phyloP scores from a whole-genome alignment of 2,888 invertebrate genomes.

The Plebejus anna region DNA sequence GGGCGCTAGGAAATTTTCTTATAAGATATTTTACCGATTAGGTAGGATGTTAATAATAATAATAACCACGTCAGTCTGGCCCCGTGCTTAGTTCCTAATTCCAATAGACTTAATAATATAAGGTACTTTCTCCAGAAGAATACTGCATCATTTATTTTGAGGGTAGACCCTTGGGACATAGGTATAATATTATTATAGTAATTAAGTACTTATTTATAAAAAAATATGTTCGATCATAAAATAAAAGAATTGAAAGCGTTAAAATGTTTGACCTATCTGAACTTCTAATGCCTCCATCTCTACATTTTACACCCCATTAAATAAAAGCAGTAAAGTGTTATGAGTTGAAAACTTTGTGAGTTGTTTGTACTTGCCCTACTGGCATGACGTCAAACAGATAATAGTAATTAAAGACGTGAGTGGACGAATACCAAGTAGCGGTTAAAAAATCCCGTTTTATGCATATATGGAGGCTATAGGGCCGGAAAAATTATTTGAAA shows the following conservation, averaged over 20 bases:
- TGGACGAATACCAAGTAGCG: no score
- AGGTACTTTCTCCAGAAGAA: background rate
- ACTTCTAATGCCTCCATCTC: constrained; percentile 26
- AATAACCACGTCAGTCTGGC: no score
- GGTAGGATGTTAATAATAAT: no score
- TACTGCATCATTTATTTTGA: background rate
- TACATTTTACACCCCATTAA: constrained; percentile 33
- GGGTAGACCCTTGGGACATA: background rate
- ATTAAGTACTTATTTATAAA: background rate
- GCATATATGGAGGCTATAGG: no score
- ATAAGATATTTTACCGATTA: no score
- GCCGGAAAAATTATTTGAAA: no score
- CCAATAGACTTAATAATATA: no score
- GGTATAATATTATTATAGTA: background rate
- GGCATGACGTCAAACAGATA: constrained; percentile 15
- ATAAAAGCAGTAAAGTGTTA: constrained; percentile 34
- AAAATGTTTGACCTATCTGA: constrained; percentile 35
- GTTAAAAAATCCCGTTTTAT: no score
- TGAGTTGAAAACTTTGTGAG: constrained; percentile 32
- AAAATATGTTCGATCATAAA: background rate
- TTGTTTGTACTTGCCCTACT: constrained; percentile 28
- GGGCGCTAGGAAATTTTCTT: no score
- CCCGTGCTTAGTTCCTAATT: no score
- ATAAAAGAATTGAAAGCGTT: background rate
- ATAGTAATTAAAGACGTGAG: no score